Evolutionary conservation across 2,888 invertebrate species (phyloP).

Genomic region (Tipula vernalis): DNA sequence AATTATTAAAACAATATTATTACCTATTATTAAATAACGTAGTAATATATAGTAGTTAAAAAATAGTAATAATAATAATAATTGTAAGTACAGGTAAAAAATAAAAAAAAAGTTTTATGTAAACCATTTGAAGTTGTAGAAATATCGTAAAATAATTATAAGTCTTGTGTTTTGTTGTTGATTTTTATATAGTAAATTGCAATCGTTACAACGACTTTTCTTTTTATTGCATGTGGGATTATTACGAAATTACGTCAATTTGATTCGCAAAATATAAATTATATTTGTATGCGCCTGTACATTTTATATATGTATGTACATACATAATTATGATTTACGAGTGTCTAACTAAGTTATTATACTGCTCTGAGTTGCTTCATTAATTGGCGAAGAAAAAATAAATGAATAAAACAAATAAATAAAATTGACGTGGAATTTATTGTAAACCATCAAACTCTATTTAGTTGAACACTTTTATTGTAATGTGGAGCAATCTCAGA

Average conservation of each 20-base stretch:
- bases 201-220: background rate
- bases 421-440: no score
- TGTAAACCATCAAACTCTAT: no score
- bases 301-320: no score
- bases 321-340: no score
- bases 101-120: background rate
- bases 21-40: background rate
- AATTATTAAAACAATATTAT: background rate
- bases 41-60: background rate
- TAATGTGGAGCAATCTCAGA: no score
- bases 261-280: background rate
- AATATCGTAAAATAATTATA: background rate
- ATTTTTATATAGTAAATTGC: background rate
- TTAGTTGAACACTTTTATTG: no score
- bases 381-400: no score
- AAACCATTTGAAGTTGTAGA: background rate
- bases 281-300: no score
- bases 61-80: background rate
- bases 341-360: no score
- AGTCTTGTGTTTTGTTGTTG: background rate
- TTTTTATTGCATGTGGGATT: background rate
- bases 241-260: background rate
- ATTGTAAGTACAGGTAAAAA: background rate
- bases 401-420: no score
- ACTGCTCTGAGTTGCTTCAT: no score